Conservation (phyloP, 1,140 invertebrate genomes). For the Protaetia brevitarsis region DNA sequence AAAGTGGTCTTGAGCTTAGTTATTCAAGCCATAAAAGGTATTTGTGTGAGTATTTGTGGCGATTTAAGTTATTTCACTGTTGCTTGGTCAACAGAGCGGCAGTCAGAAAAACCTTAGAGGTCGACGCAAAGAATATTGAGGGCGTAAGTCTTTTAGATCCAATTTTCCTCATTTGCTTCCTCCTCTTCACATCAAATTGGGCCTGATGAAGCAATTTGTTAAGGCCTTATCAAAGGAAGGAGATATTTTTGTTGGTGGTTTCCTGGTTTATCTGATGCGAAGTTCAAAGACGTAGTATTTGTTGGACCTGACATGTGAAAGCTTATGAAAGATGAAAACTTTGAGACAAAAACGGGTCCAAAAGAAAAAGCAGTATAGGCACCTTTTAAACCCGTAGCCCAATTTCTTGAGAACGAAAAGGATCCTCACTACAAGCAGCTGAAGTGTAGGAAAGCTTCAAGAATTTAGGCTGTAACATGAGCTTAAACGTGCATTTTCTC, state of each 20-base stretch:
- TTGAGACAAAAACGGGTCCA: conserved; percentile 25
- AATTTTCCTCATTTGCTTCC: conserved; percentile 35
- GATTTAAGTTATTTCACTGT: too few species aligned
- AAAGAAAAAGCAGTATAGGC: conserved; percentile 27
- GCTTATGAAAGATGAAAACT: conserved; percentile 31
- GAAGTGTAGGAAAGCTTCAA: conserved; percentile 29
- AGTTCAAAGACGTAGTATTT: conserved; percentile 41
- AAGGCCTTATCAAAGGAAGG: conserved; percentile 36
- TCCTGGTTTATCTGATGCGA: conserved; percentile 28
- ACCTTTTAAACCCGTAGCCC: conserved; percentile 22
- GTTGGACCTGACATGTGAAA: conserved; percentile 36
- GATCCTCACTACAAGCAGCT: conserved; percentile 30
- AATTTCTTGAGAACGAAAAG: conserved; percentile 30
- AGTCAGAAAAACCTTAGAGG: background rate
- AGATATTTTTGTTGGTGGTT: conserved; percentile 37
- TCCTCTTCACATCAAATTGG: conserved; percentile 43
- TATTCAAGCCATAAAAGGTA: too few species aligned
- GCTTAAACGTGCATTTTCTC: conserved; percentile 40
- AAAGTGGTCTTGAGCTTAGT: too few species aligned
- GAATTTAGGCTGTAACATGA: conserved; percentile 9
- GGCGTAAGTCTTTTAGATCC: conserved; percentile 25
- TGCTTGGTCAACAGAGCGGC: too few species aligned
- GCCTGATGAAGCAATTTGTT: conserved; percentile 44
- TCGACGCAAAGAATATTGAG: background rate
- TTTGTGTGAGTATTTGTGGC: too few species aligned